Percentiles rank a stretch among this genome's conserved stretches.
These are phyloP conservation scores for Rhopalosiphum maidis DNA, from an alignment of 1,140 invertebrate genomes.

Conservation along the genomic window DNA sequence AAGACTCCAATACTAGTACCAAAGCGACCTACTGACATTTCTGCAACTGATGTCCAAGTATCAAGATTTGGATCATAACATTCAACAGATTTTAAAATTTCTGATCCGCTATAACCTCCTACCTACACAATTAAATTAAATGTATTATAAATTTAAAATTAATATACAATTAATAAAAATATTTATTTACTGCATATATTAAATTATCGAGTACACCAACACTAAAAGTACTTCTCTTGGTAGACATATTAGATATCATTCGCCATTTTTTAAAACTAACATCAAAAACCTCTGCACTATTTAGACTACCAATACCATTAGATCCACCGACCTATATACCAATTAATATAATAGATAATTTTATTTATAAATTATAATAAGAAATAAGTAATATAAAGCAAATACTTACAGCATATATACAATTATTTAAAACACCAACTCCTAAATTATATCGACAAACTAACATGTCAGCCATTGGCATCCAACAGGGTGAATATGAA, in stretches of 20 bases:
- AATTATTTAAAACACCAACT: slow-evolving; percentile 86
- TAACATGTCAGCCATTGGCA: slow-evolving; percentile 84
- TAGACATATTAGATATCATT: slow-evolving; percentile 85
- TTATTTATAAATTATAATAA: background rate
- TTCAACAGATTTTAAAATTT: slow-evolving; percentile 86
- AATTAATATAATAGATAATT: slow-evolving; percentile 21
- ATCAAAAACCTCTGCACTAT: slow-evolving; percentile 89
- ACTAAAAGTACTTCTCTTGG: slow-evolving; percentile 88
- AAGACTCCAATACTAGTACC: slow-evolving; percentile 89
- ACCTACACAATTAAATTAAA: slow-evolving; percentile 65
- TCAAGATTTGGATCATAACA: slow-evolving; percentile 87
- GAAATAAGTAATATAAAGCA: background rate
- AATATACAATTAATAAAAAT: slow-evolving; percentile 5
- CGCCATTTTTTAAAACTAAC: slow-evolving; percentile 82
- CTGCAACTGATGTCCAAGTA: slow-evolving; percentile 80
- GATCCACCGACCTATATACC: slow-evolving; percentile 77
- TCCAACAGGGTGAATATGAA: slow-evolving; percentile 75
- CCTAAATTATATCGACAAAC: slow-evolving; percentile 90
- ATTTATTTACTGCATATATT: slow-evolving; percentile 73
- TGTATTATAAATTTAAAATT: background rate
- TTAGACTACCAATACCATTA: slow-evolving; percentile 91
- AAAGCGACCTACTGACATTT: slow-evolving; percentile 88
- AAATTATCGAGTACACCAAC: slow-evolving; percentile 82
- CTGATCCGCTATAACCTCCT: slow-evolving; percentile 92
- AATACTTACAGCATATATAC: slow-evolving; percentile 83